Evolutionary conservation across 2,797 vertebrate species (phyloP).

Genomic region (Chelmon rostratus): DNA sequence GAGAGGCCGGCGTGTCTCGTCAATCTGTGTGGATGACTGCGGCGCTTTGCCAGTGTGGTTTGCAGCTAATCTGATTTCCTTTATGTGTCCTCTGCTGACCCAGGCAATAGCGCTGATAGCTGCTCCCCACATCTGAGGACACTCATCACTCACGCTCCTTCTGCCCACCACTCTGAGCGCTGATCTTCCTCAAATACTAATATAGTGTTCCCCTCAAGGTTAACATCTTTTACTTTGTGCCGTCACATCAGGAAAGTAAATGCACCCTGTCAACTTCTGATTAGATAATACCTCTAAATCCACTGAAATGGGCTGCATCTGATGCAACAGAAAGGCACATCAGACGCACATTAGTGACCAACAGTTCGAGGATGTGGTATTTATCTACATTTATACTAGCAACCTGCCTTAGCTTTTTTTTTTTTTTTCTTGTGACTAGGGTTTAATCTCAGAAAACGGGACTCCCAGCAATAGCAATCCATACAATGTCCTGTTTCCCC

Average conservation of each 20-base stretch:
- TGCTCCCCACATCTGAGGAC: constrained; percentile 52
- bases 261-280: constrained; percentile 38
- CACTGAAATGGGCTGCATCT: constrained; percentile 45
- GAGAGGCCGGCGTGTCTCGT: constrained; percentile 45
- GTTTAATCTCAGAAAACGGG: too few relatives aligned
- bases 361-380: constrained; percentile 19
- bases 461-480: too few relatives aligned
- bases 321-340: constrained; percentile 37
- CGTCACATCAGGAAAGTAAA: constrained; percentile 38
- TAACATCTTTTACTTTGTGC: constrained; percentile 26
- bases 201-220: constrained; percentile 33
- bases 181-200: constrained; percentile 29
- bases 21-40: constrained; percentile 59
- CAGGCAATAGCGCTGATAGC: constrained; percentile 34
- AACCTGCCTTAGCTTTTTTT: constrained; percentile 7
- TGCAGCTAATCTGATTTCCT: constrained; percentile 75
- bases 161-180: constrained; percentile 28
- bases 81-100: constrained; percentile 61
- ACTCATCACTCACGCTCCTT: constrained; percentile 43
- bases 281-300: constrained; percentile 61
- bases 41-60: constrained; percentile 48
- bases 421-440: neutral
- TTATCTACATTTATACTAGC: constrained; percentile 27
- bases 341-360: constrained; percentile 35
- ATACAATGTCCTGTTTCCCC: too few relatives aligned